Base-by-base conservation (phyloP, 2,113 vertebrate genomes). In the Pachycephala philippinensis region DNA sequence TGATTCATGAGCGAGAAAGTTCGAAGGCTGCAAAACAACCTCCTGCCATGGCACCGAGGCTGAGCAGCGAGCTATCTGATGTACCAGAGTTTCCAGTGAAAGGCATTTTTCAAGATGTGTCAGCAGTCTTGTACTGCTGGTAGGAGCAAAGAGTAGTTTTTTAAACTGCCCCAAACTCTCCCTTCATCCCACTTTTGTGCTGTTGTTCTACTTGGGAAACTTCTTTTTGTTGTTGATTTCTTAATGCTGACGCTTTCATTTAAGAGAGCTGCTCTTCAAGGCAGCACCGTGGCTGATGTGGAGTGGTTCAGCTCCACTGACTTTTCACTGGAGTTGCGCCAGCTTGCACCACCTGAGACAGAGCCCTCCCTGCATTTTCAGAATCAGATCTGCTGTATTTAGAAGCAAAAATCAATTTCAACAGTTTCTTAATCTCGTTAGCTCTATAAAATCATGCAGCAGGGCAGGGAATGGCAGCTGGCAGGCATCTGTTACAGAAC, bases 401-500 rank as follows among this genome's bases (percentile, higher is more conserved):
- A 96, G 95, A 96, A 95, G 77, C 79, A 94, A 92, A 97, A 96
- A 96, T 95, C 86, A 68, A 93, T 96, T 96, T 96, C 26, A 77
- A 96, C 85, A 92, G 93, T 93, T 96, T 96, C 96, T 94, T 96
- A 96, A 97, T 96, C 95, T 93, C 2, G 13, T 96, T 96, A 96
- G 94, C 83, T 94, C 90, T 93, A 94, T 87, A 92, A 96, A 96
- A 96, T 93, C 86, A 86, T 7, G 17, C 83, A 96, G 93, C 83
- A 89, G 74, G 80, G 86, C 93, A 93, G 69, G 53, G 92, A 96
- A 96, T 87, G 74, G 94, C 96, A 97, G 93, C 96, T 97, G 96
- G 96, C 94, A 94, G 93, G 95, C 95, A 97, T 96, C 95, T 97
- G 95, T 93, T 95, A 97, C 87, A 91, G 84, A 95, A 84, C 65